A percentile compares a stretch with the other conserved stretches of the same genome.
These are phyloP conservation scores for Passerina amoena DNA, from an alignment of 2,113 vertebrate genomes.

Conservation along the genomic window DNA sequence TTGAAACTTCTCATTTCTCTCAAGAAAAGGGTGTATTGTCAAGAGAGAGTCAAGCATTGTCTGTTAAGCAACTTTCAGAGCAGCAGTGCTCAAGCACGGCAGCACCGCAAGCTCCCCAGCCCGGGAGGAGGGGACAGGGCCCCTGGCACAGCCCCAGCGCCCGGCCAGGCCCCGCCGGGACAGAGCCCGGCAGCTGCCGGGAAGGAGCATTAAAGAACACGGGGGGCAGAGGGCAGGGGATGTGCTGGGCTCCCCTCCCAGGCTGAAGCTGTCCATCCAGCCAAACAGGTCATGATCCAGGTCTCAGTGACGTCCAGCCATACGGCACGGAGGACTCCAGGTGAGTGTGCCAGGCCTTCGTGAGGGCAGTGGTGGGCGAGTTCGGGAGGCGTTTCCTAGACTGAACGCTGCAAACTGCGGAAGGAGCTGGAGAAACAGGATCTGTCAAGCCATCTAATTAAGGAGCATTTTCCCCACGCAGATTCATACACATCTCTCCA, in stretches of 20 bases:
- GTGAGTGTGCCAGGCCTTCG: neutral
- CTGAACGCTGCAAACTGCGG: neutral
- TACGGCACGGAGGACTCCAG: rapidly evolving
- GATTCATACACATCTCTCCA: neutral
- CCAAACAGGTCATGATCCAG: neutral
- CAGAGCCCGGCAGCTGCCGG: neutral
- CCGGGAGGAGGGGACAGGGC: rapidly evolving
- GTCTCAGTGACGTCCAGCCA: neutral
- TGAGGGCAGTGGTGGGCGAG: neutral
- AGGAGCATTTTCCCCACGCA: neutral
- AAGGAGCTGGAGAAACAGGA: conserved; percentile 51
- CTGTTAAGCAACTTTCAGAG: conserved; percentile 29
- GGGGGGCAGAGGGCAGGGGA: neutral
- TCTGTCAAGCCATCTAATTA: conserved; percentile 14
- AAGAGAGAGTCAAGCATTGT: neutral
- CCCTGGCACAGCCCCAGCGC: neutral
- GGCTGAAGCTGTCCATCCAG: neutral
- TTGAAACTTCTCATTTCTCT: conserved; percentile 57
- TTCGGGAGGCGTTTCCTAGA: neutral
- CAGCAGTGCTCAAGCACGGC: neutral
- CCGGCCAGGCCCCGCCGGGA: rapidly evolving
- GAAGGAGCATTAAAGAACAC: neutral
- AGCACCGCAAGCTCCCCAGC: rapidly evolving
- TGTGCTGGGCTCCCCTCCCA: neutral
- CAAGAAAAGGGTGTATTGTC: conserved; percentile 35